Evolutionary conservation across 2,113 vertebrate genomes (phyloP).

Genomic region (Gavia stellata): DNA sequence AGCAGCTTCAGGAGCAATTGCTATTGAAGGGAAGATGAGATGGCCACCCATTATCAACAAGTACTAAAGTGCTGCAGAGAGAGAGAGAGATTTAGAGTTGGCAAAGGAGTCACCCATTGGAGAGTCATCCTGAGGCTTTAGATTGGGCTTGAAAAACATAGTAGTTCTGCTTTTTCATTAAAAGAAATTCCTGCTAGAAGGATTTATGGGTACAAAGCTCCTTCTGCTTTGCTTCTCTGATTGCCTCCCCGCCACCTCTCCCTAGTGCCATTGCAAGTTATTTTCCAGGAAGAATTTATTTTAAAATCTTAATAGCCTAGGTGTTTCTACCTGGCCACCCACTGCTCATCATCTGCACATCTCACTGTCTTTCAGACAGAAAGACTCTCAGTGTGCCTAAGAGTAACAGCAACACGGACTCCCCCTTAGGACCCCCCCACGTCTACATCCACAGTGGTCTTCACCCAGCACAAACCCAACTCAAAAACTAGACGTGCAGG

Average conservation of each 20-base stretch:
- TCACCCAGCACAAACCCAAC: not conserved
- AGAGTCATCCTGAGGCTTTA: not conserved
- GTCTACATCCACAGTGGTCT: not conserved
- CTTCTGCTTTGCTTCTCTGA: not conserved
- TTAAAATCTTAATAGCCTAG: not conserved
- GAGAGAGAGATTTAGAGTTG: not conserved
- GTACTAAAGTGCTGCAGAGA: not conserved
- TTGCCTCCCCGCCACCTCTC: accelerated
- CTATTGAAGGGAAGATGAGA: not conserved
- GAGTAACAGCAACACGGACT: not conserved
- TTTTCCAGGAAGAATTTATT: not conserved
- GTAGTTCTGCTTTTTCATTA: not conserved
- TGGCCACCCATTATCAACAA: not conserved
- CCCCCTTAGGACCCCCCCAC: not conserved
- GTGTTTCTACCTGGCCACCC: not conserved
- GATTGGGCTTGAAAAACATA: not conserved
- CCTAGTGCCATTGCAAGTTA: not conserved
- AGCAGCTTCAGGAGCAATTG: not conserved
- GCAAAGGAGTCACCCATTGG: not conserved
- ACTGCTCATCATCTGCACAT: not conserved
- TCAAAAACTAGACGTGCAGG: not conserved
- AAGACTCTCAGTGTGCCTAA: not conserved
- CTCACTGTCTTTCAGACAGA: too few relatives aligned
- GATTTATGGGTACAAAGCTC: too few relatives aligned
- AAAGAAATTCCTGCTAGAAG: not conserved